Conservation (phyloP, 2,113 vertebrate species). For the Lycaon pictus region DNA sequence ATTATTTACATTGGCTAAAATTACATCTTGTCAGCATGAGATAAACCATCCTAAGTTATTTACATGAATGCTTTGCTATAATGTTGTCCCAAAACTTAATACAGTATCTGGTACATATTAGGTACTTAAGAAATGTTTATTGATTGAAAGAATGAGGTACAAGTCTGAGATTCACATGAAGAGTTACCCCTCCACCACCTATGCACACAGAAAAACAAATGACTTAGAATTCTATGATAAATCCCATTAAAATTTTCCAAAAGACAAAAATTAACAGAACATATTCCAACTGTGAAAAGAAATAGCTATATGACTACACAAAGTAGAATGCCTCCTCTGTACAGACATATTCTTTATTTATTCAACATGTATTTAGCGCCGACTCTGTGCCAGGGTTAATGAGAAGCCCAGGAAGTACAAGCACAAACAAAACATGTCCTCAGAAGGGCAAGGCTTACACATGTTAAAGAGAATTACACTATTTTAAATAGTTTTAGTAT, state of each 20-base stretch:
- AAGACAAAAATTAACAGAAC: neutral
- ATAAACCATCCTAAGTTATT: neutral
- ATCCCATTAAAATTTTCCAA: conserved; percentile 29
- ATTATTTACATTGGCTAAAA: conserved; percentile 53
- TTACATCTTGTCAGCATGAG: conserved; percentile 2
- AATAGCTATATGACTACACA: neutral
- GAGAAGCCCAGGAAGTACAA: conserved; percentile 27
- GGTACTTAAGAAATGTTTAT: conserved; percentile 10
- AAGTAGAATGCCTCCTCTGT: neutral
- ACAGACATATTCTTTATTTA: neutral
- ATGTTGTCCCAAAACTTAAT: neutral
- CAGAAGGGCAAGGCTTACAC: neutral
- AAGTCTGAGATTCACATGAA: neutral
- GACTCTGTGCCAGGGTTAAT: neutral
- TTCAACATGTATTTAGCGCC: neutral
- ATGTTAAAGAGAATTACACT: neutral
- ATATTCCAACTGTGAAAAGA: neutral
- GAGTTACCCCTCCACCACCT: neutral
- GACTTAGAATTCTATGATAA: conserved; percentile 23
- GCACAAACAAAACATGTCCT: neutral
- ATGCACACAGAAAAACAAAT: neutral
- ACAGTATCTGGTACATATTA: neutral
- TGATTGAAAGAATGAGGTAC: conserved; percentile 13
- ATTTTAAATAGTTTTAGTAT: neutral
- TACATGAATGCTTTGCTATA: conserved; percentile 17